phyloP scores from a whole-genome alignment of 2,797 vertebrate genomes.

The Micropoecilia bifurca region DNA sequence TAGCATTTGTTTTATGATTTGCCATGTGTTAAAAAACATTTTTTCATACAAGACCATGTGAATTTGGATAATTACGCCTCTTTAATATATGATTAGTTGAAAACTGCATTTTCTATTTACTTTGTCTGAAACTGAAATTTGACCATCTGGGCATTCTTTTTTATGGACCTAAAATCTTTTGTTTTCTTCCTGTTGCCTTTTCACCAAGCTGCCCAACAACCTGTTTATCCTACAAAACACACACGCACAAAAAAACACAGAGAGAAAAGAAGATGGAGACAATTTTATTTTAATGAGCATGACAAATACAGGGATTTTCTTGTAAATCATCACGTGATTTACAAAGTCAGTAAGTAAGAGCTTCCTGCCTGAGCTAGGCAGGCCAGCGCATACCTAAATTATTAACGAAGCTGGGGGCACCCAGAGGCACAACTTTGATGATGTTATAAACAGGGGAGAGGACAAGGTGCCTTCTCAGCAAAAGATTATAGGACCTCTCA shows the following conservation, averaged over 20 bases:
- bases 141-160: neutral
- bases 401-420: constrained; percentile 92
- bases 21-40: neutral
- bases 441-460: constrained; percentile 96
- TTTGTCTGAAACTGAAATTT: neutral
- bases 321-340: constrained; percentile 98
- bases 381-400: constrained; percentile 93
- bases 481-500: constrained; percentile 90
- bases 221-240: constrained; percentile 5
- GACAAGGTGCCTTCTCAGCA: constrained; percentile 98
- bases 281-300: constrained; percentile 93
- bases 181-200: neutral
- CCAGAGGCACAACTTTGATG: constrained; percentile 99
- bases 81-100: neutral
- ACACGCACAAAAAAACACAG: constrained; percentile 53
- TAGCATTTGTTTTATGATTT: neutral
- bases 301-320: constrained; percentile 94
- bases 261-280: constrained; percentile 64
- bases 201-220: neutral
- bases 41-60: neutral
- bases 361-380: constrained; percentile 93
- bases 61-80: neutral
- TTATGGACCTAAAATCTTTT: neutral
- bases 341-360: constrained; percentile 96
- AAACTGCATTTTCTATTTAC: neutral